Percentiles rank a stretch among this genome's conserved stretches.
phyloP scores from a whole-genome alignment of 2,888 invertebrate species.

The Calameuta filiformis region DNA sequence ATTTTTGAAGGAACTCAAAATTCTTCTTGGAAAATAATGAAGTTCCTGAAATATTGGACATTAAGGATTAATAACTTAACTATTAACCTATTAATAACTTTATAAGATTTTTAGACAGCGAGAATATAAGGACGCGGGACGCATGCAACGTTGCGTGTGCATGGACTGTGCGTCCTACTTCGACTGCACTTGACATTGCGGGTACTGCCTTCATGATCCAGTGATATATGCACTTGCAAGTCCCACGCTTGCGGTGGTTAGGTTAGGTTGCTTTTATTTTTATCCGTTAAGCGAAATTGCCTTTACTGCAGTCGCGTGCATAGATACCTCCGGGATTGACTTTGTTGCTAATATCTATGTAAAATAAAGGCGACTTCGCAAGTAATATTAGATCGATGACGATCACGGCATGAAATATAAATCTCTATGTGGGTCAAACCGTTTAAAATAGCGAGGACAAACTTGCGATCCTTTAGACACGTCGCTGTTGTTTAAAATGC shows the following conservation, averaged over 20 bases:
- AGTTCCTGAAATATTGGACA: not conserved
- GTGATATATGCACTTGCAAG: not conserved
- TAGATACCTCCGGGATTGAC: too few species aligned
- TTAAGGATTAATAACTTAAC: not conserved
- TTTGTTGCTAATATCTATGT: too few species aligned
- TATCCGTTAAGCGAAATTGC: not conserved
- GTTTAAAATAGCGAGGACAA: slow-evolving; percentile 47
- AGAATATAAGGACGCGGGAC: not conserved
- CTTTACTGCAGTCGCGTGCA: not conserved
- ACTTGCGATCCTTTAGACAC: not conserved
- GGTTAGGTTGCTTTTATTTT: not conserved
- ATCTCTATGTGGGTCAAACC: slow-evolving; percentile 57
- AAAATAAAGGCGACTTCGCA: too few species aligned
- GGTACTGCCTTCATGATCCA: not conserved
- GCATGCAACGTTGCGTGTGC: not conserved
- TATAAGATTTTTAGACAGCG: not conserved
- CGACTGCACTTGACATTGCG: not conserved
- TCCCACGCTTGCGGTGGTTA: not conserved
- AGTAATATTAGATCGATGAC: too few species aligned
- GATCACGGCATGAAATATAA: slow-evolving; percentile 41
- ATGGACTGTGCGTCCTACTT: not conserved
- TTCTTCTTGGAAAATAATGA: not conserved
- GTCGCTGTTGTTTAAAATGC: too few species aligned
- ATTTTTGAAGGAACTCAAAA: not conserved
- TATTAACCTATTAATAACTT: not conserved